These are phyloP conservation scores for Eueremaeus valkanovi DNA, from an alignment of 2,888 invertebrate genomes.

Conservation along the genomic window DNA sequence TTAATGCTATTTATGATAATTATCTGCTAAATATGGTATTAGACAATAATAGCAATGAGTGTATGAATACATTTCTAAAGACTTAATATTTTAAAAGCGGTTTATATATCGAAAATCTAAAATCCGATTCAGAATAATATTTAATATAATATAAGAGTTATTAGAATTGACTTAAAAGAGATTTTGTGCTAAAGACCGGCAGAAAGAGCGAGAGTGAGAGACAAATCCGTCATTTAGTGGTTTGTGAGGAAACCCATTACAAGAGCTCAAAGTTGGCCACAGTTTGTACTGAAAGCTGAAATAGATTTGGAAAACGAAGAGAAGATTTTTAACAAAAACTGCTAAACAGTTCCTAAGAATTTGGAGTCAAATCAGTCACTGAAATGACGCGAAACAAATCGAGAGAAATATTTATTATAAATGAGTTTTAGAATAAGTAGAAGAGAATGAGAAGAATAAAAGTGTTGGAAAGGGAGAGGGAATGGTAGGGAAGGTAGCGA, in stretches of 20 bases:
- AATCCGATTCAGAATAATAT: not conserved
- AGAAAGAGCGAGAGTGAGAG: not conserved
- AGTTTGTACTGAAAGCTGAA: not conserved
- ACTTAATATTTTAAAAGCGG: not conserved
- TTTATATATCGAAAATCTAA: not conserved
- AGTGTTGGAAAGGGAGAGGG: not conserved
- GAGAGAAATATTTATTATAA: constrained; percentile 6
- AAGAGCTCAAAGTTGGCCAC: not conserved
- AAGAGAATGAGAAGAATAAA: no score
- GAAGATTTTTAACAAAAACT: not conserved
- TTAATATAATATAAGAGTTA: constrained; percentile 2
- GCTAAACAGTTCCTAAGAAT: constrained; percentile 16
- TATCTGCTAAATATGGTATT: not conserved
- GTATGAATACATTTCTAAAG: not conserved
- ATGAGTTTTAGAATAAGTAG: no score
- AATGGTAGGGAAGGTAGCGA: not conserved
- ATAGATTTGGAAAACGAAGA: constrained; percentile 3
- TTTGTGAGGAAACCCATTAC: not conserved
- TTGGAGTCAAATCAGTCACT: constrained; percentile 3
- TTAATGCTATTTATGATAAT: not conserved
- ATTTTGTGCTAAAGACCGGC: not conserved
- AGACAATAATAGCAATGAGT: not conserved
- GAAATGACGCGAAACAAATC: constrained; percentile 25
- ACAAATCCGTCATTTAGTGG: not conserved
- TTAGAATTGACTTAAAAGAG: not conserved